Evolutionary conservation across 1,140 invertebrate genomes (phyloP), one percentile per base, ranked within the genome.

Genomic region (Pogonognathellus flavescens): DNA sequence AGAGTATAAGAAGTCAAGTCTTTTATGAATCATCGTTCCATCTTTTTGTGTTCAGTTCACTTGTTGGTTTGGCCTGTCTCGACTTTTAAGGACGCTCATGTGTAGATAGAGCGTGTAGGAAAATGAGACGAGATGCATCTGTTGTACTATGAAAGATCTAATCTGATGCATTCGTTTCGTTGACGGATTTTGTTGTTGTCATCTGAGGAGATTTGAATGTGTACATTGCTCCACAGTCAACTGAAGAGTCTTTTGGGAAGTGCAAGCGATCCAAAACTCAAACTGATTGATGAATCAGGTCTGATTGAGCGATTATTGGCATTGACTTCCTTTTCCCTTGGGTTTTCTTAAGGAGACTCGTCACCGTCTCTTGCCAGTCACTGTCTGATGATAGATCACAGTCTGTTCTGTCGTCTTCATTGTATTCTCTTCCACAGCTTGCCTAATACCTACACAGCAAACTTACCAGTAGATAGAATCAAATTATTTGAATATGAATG

Each of bases 1-100:
- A 31, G 31, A 41, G 31, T 3, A 41, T 1, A 41, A 41, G 31
- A 41, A 41, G 31, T 41, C 31, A 6, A 41, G 31, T 41, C 53
- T n/a, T 7, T 76, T 16, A 76, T 76, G 70, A 76, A 76, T 76
- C 70, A 76, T 76, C 70, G 25, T 76, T 76, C n/a, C 70, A 76
- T 76, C 70, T 41, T 76, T 76, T 31, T 50, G 14, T 20, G 62
- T 66, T 66, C 22, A 66, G 13, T 66, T 76, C 14, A 49, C 41
- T 76, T n/a, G 52, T 13, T 60, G 57, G 14, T 31, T 72, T 76
- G 70, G 16, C 70, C 25, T 66, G 70, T 76, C 70, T 76, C 49
- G 70, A 50, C 70, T 76, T 76, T 76, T 76, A 76, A 76, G 70
- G 70, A 76, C n/a, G 31, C n/a, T 50, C 49, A 41, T n/a, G n/a